Evolutionary conservation across 2,113 vertebrate species (phyloP).

Genomic region (Archocentrus centrarchus): DNA sequence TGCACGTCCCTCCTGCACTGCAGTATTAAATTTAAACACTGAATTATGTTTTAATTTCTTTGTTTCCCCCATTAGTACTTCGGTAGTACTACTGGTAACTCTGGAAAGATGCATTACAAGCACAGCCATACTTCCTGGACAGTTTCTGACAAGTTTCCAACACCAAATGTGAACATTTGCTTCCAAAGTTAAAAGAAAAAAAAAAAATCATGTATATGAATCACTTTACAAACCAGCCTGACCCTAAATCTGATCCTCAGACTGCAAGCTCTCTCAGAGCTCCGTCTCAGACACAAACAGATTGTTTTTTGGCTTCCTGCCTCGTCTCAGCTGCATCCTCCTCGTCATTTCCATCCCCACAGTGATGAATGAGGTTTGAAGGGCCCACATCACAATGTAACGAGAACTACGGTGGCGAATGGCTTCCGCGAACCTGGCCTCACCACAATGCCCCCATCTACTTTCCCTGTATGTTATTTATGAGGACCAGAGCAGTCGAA

Average conservation of each 20-base stretch:
- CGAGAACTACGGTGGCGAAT: slow-evolving; percentile 4
- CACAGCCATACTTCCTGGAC: neutral
- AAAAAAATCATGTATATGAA: neutral
- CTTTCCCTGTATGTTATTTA: slow-evolving; percentile 1
- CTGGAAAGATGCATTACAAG: neutral
- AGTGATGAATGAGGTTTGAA: slow-evolving; percentile 12
- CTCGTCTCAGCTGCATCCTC: slow-evolving; percentile 13
- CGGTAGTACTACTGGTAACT: neutral
- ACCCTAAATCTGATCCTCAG: slow-evolving; percentile 17
- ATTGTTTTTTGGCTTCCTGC: slow-evolving; percentile 44
- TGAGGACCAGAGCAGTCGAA: neutral
- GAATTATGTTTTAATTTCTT: neutral
- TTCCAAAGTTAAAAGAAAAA: neutral
- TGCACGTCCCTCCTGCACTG: neutral
- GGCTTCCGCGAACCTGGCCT: neutral
- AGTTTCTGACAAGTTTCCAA: neutral
- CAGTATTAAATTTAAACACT: neutral
- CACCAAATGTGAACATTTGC: neutral
- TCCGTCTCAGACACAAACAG: slow-evolving; percentile 35
- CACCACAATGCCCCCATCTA: neutral
- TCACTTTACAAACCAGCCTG: slow-evolving; percentile 15
- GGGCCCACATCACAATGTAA: slow-evolving; percentile 13
- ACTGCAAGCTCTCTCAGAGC: slow-evolving; percentile 16
- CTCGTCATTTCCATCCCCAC: slow-evolving; percentile 23
- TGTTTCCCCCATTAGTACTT: accelerated